Base-by-base conservation (phyloP, 1,140 invertebrate genomes). In the Heliconius congener region DNA sequence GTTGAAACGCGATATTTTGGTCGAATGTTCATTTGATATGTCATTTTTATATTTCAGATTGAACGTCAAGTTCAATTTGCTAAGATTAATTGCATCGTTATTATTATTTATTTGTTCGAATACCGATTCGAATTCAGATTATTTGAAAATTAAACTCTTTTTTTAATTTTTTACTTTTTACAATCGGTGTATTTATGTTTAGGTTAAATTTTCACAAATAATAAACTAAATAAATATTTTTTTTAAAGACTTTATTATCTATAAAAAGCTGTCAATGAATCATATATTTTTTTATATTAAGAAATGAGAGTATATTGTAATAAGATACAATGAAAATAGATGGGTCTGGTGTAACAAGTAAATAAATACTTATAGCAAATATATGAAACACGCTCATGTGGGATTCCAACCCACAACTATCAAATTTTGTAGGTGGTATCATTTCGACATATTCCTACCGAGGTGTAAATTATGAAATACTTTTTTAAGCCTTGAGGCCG, bases 11-110 rank as follows among this genome's bases (percentile, higher is more conserved):
- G 60, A 66, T 66, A 66, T 66, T 66, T 66, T 66, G 19, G 3
- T 66, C 27, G 60, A 66, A 27, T 66, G 60, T 66, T 23, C 60
- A 66, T 66, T 66, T 66, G 60, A 66, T 66, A 66, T 30, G 27
- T 30, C 60, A 66, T 66, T 30, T 66, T 30, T 66, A 66, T 30
- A 30, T 66, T 66, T 66, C 60, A 66, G 23, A 30, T 66, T 66
- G 11, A 6, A 30, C n/a, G 60, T 66, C 60, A 30, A 66, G 60
- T 66, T 66, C 16, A 66, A 66, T 66, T 66, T 66, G 60, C 60
- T 66, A 16, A 66, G 13, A 66, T 66, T 30, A 16, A 66, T 66
- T 66, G 60, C 60, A 6, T 30, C 4, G 11, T 30, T 66, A 2
- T 27, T 66, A 6, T 27, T 66, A 66, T 52, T 52, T 52, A 52